Percentiles rank a stretch among this genome's conserved stretches.
Conservation (phyloP, 2,113 vertebrate species). For the Desmodus rotundus region DNA sequence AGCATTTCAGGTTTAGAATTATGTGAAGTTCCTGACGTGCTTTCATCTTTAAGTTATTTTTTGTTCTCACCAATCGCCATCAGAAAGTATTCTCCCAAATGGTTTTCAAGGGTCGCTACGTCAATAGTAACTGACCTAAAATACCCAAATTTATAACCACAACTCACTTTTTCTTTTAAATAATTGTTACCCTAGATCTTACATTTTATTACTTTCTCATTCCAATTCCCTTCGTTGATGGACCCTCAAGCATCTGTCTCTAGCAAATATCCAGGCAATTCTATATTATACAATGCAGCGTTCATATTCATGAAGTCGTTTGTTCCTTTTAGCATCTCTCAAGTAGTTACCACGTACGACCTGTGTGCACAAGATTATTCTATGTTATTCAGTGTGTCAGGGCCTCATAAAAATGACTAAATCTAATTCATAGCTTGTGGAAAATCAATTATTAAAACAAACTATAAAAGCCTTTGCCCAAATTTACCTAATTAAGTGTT, state of each 20-base stretch:
- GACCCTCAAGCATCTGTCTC: background rate
- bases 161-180: background rate
- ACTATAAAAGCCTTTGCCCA: background rate
- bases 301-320: background rate
- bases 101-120: background rate
- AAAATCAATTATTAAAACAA: background rate
- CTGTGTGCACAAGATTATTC: background rate
- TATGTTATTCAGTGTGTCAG: background rate
- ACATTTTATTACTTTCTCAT: background rate
- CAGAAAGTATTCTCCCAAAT: background rate
- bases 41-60: background rate
- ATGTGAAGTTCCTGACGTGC: background rate
- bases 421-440: background rate
- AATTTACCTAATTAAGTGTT: background rate
- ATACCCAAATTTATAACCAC: background rate
- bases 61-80: background rate
- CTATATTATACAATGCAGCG: background rate
- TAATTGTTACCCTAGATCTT: background rate
- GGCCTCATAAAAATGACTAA: background rate
- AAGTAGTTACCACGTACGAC: background rate
- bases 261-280: conserved; percentile 2
- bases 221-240: background rate
- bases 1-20: background rate
- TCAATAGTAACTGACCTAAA: background rate
- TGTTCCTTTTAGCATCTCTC: background rate